phyloP scores from a whole-genome alignment of 2,797 vertebrate species.

The Spinus pinus region DNA sequence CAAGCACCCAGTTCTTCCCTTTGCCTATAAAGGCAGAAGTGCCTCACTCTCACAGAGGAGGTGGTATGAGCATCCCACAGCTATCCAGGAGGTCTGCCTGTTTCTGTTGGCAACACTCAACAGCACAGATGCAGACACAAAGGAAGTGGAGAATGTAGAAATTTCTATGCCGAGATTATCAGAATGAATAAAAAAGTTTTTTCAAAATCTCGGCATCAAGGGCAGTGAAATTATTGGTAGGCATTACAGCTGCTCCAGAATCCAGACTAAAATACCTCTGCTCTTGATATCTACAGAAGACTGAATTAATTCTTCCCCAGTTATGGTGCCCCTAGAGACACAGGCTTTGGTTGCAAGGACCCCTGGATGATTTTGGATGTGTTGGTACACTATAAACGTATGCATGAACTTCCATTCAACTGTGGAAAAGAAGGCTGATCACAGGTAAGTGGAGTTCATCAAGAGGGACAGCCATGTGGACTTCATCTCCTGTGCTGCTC shows the following conservation, averaged over 20 bases:
- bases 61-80: background rate
- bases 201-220: background rate
- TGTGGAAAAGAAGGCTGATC: background rate
- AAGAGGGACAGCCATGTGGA: background rate
- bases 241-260: background rate
- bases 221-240: background rate
- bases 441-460: background rate
- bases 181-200: background rate
- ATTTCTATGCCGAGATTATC: background rate
- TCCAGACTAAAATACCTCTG: background rate
- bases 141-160: background rate
- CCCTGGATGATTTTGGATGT: background rate
- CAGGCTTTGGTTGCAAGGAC: background rate
- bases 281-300: background rate
- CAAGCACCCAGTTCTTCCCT: background rate
- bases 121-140: accelerated
- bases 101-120: background rate
- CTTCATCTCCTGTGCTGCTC: background rate
- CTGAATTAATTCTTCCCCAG: background rate
- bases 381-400: background rate
- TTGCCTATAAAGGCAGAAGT: background rate
- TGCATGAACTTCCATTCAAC: background rate
- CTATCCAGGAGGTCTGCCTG: background rate
- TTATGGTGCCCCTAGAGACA: background rate
- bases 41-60: background rate